Evolutionary conservation across 30 jellyfish, hydroid and myxozoan genomes (phyloP).

Genomic region (Turritopsis dohrnii): DNA sequence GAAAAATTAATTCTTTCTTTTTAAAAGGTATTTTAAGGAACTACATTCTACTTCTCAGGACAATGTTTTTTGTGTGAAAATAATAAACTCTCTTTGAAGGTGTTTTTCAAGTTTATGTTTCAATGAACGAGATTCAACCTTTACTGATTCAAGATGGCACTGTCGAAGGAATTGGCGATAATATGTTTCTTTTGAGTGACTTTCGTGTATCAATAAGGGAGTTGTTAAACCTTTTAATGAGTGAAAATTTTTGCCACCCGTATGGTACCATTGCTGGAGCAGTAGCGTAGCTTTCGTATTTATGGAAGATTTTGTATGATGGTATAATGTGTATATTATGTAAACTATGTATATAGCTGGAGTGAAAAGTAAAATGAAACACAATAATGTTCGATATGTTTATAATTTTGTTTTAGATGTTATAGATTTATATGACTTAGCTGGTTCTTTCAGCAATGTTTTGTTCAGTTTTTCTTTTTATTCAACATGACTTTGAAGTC

Average conservation of each 20-base stretch:
- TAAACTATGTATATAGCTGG: no score
- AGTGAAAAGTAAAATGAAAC: no score
- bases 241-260: slow-evolving; percentile 93
- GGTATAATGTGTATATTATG: no score
- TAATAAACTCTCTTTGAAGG: slow-evolving; percentile 43
- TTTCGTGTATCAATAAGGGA: slow-evolving; percentile 82
- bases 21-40: not conserved
- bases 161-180: slow-evolving; percentile 57
- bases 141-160: slow-evolving; percentile 35
- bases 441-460: no score
- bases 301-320: not conserved
- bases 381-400: no score
- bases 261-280: slow-evolving; percentile 99
- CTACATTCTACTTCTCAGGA: not conserved
- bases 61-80: not conserved
- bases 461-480: no score
- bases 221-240: slow-evolving; percentile 65
- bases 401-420: no score
- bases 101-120: slow-evolving; percentile 68
- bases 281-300: slow-evolving; percentile 56
- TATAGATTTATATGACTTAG: no score
- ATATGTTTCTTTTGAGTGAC: slow-evolving; percentile 48
- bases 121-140: slow-evolving; percentile 41
- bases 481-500: no score
- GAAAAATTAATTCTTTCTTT: no score